Conservation (phyloP, 2,888 invertebrate genomes). For the Torymus tubicola region DNA sequence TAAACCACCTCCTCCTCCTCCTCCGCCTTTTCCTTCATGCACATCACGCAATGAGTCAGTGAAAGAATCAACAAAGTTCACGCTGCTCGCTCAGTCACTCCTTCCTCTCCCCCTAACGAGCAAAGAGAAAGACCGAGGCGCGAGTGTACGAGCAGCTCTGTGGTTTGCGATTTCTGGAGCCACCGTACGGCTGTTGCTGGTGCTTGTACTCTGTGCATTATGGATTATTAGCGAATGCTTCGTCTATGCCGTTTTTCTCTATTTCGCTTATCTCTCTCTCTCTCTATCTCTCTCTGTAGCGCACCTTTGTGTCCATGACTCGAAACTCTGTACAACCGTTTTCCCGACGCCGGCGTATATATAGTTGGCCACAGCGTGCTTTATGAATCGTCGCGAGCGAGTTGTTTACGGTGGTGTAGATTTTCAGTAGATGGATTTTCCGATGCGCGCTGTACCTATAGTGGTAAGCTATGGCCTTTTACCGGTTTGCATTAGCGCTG, state of each 20-base stretch:
- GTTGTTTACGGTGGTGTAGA: too few species aligned
- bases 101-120: constrained; percentile 1
- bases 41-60: neutral
- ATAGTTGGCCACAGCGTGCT: too few species aligned
- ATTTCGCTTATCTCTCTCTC: neutral
- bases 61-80: neutral
- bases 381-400: too few species aligned
- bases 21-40: neutral
- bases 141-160: neutral
- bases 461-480: too few species aligned
- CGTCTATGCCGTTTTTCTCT: constrained; percentile 17
- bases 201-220: constrained; percentile 16
- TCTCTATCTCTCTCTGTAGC: constrained; percentile 1
- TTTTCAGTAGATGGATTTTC: too few species aligned
- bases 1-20: neutral
- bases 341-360: too few species aligned
- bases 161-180: constrained; percentile 20
- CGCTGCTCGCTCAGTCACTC: too few species aligned
- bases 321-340: constrained; percentile 7
- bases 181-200: too few species aligned
- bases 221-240: constrained; percentile 46
- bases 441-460: too few species aligned
- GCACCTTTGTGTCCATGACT: constrained; percentile 9
- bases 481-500: too few species aligned
- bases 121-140: neutral